Evolutionary conservation across 2,888 invertebrate genomes (phyloP), one percentile per base, ranked within the genome.

Genomic region (Noctua fimbriata): DNA sequence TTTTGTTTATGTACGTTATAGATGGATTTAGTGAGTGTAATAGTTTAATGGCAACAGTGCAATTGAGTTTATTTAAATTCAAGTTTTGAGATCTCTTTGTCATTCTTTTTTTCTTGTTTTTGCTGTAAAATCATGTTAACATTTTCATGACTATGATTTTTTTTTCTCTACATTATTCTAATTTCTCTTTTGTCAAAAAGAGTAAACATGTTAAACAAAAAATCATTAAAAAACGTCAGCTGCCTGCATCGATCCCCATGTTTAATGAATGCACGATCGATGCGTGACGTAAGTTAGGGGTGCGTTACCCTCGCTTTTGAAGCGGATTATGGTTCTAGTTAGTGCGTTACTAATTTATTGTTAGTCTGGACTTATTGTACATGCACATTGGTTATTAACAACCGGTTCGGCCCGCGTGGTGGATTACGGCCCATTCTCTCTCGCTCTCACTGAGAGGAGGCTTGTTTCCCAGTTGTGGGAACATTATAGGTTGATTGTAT

Each of bases 241-340:
- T 84, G 85, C 85, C 41, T 69, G 41, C 60, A 85, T 85, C 84
- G 85, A 85, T 87, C 79, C 67, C 52, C 14, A 47, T 28, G 32
- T 67, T 24, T 66, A 72, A 69, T 69, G 21, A 16, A 47, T 60
- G 12, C 67, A 55, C 60, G 69, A 60, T 85, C 72, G 81, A 81
- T 85, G 65, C n/a, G 32, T 85, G 84, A 81, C 77, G 84, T 83
- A 72, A 74, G 49, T 36, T 52, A 71, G 77, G 84, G 85, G 86
- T 73, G 83, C 63, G 67, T 44, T 66, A 73, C 85, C 87, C 87
- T 85, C 60, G 41, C 21, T 14, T 28, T 79, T 67, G 71, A 44
- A 63, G 47, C 52, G 69, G 72, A 69, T 75, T 84, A 75, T n/a
- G 28, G n/a, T 36, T 66, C 55, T 44, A 60, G 44, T 65, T 55